Base-by-base conservation (phyloP, 2,888 invertebrate genomes). In the Xiphydria camelus region DNA sequence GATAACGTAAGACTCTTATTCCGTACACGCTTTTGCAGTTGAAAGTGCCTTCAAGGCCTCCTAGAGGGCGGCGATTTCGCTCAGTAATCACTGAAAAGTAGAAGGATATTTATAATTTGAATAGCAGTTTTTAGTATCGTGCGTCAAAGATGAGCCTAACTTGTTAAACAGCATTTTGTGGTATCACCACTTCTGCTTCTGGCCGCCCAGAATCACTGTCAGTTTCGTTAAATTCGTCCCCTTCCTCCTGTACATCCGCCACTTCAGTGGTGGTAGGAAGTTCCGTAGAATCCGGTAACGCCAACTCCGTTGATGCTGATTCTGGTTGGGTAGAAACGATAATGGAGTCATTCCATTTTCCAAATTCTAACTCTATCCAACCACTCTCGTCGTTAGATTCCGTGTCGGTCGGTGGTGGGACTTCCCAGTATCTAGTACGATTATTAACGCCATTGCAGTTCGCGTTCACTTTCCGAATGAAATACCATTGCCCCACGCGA, bases 401-500 rank as follows among this genome's bases (percentile, higher is more conserved):
- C 29, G 9, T n/a, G 15, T 29, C 15, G 4, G 29, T 29, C 15
- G 6, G 12, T n/a, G n/a, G n/a, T n/a, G n/a, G n/a, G n/a, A n/a
- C n/a, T 14, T 29, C 12, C 29, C 12, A 12, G 9, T 12, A 14
- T 14, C 29, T 15, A n/a, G n/a, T n/a, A 29, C 29, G 12, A 14
- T 29, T 14, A 29, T 15, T 29, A 14, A 29, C 12, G 29, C 15
- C 29, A 29, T 12, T 2, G 14, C 12, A 29, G n/a, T 22, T 20
- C 21, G 20, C 38, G 35, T 14, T 31, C 4, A 7, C 12, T 41
- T 48, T 65, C 15, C 53, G 53, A 19, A 70, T 69, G 25, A 70
- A 48, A 43, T 65, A 67, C 70, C 70, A 70, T 14, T 51, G 49
- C 4, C 67, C 67, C 21, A 70, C 17, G 5, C 47, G 64, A 39